Evolutionary conservation across 2,888 invertebrate genomes (phyloP).

Genomic region (Tachina lurida): DNA sequence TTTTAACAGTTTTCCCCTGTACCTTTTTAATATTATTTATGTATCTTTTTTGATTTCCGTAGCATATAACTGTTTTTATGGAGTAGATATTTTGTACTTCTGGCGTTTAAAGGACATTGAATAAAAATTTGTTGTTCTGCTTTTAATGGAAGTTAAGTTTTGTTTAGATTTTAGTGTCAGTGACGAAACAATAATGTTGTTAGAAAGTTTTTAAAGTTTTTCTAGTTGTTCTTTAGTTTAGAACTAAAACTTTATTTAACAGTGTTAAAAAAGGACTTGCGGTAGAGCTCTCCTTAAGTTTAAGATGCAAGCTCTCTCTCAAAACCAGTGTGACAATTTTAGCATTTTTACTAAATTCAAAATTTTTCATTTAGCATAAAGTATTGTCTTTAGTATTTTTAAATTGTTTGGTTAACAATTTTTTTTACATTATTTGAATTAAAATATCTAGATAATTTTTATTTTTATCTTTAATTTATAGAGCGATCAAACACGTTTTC

Average conservation of each 20-base stretch:
- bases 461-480: too few relatives aligned
- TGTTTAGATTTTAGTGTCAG: neutral
- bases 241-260: neutral
- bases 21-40: neutral
- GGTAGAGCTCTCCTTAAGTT: too few relatives aligned
- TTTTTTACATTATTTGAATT: too few relatives aligned
- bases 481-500: too few relatives aligned
- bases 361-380: too few relatives aligned
- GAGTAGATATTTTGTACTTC: neutral
- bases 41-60: slow-evolving; percentile 15
- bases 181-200: neutral
- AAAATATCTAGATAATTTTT: too few relatives aligned
- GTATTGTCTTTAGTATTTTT: too few relatives aligned
- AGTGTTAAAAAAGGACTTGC: too few relatives aligned
- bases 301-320: too few relatives aligned
- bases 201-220: neutral
- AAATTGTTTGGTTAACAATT: too few relatives aligned
- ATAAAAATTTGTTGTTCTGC: neutral
- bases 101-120: neutral
- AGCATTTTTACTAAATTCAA: too few relatives aligned
- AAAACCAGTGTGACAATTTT: too few relatives aligned
- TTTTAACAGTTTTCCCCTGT: neutral
- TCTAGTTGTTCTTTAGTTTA: neutral
- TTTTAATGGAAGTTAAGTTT: neutral
- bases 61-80: neutral